phyloP scores from a whole-genome alignment of 2,797 vertebrate genomes.

The Notamacropus eugenii region DNA sequence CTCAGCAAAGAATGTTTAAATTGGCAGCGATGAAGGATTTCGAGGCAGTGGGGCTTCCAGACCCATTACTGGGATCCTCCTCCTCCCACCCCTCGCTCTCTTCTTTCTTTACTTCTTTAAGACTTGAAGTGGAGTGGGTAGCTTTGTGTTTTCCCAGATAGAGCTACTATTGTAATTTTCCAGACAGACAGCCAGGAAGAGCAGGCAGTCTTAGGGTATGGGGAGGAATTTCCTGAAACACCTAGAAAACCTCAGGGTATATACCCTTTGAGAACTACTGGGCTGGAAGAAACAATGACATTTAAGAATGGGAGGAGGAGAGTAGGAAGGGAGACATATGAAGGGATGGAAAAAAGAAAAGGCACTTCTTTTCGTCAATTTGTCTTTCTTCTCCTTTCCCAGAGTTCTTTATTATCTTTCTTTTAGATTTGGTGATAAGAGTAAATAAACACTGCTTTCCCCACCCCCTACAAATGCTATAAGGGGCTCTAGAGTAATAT shows the following conservation, averaged over 20 bases:
- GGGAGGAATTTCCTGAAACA: not conserved
- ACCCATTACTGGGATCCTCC: not conserved
- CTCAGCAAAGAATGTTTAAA: not conserved
- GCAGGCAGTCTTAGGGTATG: not conserved
- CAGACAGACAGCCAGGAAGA: not conserved
- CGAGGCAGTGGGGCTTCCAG: not conserved
- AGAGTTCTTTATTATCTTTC: not conserved
- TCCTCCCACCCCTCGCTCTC: not conserved
- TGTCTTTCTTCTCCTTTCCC: slow-evolving; percentile 21
- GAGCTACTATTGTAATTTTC: not conserved
- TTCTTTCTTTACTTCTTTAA: not conserved
- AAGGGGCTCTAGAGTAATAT: not conserved
- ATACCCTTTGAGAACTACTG: not conserved
- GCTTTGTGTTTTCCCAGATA: not conserved
- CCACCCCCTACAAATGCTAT: not conserved
- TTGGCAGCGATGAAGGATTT: not conserved
- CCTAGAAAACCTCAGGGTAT: not conserved
- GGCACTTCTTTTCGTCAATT: not conserved
- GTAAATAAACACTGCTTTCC: not conserved
- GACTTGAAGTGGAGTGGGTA: not conserved
- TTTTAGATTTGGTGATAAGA: not conserved
- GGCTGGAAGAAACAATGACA: not conserved
- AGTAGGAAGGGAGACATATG: not conserved
- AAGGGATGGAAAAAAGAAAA: not conserved
- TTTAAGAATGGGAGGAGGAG: not conserved